Evolutionary conservation across 2,888 invertebrate species (phyloP).

Genomic region (Nematopogon swammerdamellus): DNA sequence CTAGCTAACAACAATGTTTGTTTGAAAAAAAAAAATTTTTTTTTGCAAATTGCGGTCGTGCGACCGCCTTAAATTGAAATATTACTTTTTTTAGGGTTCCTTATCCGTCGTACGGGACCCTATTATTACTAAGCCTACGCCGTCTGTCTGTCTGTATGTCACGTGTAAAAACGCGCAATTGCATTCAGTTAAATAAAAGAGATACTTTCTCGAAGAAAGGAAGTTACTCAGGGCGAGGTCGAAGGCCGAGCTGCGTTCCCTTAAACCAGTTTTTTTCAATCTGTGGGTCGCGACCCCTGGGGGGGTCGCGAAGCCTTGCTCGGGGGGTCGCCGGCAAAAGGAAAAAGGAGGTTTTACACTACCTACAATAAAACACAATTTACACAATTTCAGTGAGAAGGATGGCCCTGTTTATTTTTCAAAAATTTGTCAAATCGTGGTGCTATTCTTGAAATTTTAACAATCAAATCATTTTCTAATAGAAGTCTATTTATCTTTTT

Average conservation of each 20-base stretch:
- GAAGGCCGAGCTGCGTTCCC: neutral
- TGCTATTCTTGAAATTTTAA: conserved; percentile 2
- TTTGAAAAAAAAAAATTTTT: too few species aligned
- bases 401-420: conserved; percentile 1
- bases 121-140: too few species aligned
- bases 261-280: conserved; percentile 5
- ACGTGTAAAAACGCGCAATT: too few species aligned
- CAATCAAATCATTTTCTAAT: conserved; percentile 3
- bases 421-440: conserved; percentile 2
- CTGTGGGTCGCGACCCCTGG: conserved; percentile 7
- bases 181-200: too few species aligned
- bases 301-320: conserved; percentile 6
- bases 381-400: conserved; percentile 2
- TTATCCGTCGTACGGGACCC: too few species aligned
- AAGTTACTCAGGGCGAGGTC: too few species aligned
- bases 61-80: too few species aligned
- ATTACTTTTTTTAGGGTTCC: too few species aligned
- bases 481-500: conserved; percentile 15
- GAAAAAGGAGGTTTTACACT: neutral
- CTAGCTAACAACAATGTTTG: too few species aligned
- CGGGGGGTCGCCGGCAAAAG: conserved; percentile 5
- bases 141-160: too few species aligned
- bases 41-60: too few species aligned
- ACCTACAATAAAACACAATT: conserved; percentile 2
- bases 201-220: too few species aligned